Evolutionary conservation across 2,797 vertebrate species (phyloP), one percentile per base, ranked within the genome.

Genomic region (Monodelphis domestica): DNA sequence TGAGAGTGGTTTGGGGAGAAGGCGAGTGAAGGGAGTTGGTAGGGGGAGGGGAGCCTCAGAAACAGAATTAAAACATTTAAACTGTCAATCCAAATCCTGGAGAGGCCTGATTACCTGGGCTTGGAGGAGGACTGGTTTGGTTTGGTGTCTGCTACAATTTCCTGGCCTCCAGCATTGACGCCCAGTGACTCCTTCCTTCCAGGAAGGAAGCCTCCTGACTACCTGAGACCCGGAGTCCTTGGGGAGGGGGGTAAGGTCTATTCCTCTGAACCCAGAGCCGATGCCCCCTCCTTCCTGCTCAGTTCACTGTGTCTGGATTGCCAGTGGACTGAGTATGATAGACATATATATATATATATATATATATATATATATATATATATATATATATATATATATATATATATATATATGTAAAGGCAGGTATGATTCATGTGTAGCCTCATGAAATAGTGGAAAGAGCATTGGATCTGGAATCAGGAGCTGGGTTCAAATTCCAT

Each of bases 141-240:
- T 98, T 99, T 99, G 97, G 98, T 98, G 99, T 99, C 99, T 94
- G 12, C 97, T 98, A 97, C 98, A 98, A 99, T 99, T 99, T 99
- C 99, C 99, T 99, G 98, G 97, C 98, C 98, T 95, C 97, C 98
- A 90, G 97, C 98, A 95, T 98, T 99, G 99, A 99, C 99, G 98
- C 98, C 97, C 97, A 98, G 97, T 99, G 99, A 99, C 98, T 98
- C 59, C 94, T 97, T 95, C 91, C 89, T 87, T 93, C 54, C 54
- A 52, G 50, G 12, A 38, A 88, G 87, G 87, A 52, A 53, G 87
- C 29, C 87, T 88, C 33, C 87, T 52, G 70, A 70, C 70, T 84
- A 84, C 70, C 70, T 84, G 38, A 50, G 38, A 45, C 70, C 70
- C 84, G 38, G 21, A 38, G 70, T 45, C 24, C 50, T n/a, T 90